These are phyloP conservation scores for Ips nitidus DNA, from an alignment of 1,140 invertebrate genomes.

Conservation along the genomic window DNA sequence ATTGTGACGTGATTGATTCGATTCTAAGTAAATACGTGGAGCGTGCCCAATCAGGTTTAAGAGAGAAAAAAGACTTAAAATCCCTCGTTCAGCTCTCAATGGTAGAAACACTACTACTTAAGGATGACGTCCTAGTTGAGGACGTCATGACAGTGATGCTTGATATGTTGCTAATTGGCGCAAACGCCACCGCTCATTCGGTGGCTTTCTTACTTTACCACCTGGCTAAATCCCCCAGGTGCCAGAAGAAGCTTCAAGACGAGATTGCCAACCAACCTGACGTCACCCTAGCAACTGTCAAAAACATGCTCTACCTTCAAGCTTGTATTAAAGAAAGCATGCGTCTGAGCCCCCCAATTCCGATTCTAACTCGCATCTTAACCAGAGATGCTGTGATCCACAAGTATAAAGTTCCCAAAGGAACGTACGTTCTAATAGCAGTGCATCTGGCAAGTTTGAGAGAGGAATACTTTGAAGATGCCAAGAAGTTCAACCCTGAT, in stretches of 20 bases:
- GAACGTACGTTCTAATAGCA: constrained; percentile 72
- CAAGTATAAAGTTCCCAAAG: constrained; percentile 58
- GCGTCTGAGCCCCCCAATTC: constrained; percentile 63
- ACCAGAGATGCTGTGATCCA: constrained; percentile 67
- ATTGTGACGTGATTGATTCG: constrained; percentile 44
- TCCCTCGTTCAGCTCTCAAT: constrained; percentile 39
- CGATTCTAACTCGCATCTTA: constrained; percentile 64
- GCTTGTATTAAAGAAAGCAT: constrained; percentile 70
- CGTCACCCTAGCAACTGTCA: constrained; percentile 53
- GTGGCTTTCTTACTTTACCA: constrained; percentile 63
- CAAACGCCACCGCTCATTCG: constrained; percentile 56
- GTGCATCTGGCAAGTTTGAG: constrained; percentile 66
- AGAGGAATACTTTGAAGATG: constrained; percentile 71
- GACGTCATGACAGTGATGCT: constrained; percentile 63
- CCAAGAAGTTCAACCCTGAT: constrained; percentile 68
- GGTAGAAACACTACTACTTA: constrained; percentile 56
- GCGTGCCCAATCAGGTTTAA: constrained; percentile 38
- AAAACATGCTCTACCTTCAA: constrained; percentile 61
- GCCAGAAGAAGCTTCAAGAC: constrained; percentile 60
- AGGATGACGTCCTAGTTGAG: constrained; percentile 59
- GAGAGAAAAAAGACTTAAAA: constrained; percentile 41
- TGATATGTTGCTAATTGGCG: constrained; percentile 64
- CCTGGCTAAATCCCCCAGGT: constrained; percentile 59
- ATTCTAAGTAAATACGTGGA: constrained; percentile 43
- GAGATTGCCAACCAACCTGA: constrained; percentile 56